Evolutionary conservation across 1,140 invertebrate genomes (phyloP), one percentile per base, ranked within the genome.

Genomic region (Drosophila tropicalis): DNA sequence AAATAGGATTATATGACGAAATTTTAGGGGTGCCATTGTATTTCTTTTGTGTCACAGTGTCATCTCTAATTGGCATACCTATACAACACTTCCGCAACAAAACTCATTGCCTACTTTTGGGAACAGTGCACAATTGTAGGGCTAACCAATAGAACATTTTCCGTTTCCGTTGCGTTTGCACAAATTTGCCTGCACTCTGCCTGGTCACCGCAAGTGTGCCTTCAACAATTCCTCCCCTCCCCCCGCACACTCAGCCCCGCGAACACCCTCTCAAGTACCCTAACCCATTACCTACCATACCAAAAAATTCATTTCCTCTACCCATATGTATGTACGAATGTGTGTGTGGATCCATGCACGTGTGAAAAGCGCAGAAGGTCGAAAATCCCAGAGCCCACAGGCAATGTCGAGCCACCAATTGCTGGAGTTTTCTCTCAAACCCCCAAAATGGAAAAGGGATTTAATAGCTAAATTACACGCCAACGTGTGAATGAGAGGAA

Each of bases 381-480:
- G 56, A 58, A 58, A 36, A 58, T 36, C 56, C 56, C 56, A 58
- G 34, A 58, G 56, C 34, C 34, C 56, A 32, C 55, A 61, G 58
- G 39, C 9, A 15, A 17, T 29, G 64, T 17, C 10, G 19, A 36
- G 44, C 44, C 44, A 51, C 17, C 15, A 41, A 66, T 66, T 69
- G 66, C 65, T n/a, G 56, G 41, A 63, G 41, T 47, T 39, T 39
- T 36, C 36, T 32, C 58, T 29, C 19, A 32, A 54, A 47, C 51
- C 78, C 25, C 19, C 69, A 86, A 29, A 29, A 85, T 81, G 81
- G 81, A 82, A 90, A 74, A 72, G 58, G 69, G 55, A 75, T 85
- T 90, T 82, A 90, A 90, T 90, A 79, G 81, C 85, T 76, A 80
- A 85, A 90, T 90, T 90, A 90, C 44, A 51, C 79, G 70, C 44